Conservation (phyloP, 2,113 vertebrate genomes). For the Xiphias gladius region DNA sequence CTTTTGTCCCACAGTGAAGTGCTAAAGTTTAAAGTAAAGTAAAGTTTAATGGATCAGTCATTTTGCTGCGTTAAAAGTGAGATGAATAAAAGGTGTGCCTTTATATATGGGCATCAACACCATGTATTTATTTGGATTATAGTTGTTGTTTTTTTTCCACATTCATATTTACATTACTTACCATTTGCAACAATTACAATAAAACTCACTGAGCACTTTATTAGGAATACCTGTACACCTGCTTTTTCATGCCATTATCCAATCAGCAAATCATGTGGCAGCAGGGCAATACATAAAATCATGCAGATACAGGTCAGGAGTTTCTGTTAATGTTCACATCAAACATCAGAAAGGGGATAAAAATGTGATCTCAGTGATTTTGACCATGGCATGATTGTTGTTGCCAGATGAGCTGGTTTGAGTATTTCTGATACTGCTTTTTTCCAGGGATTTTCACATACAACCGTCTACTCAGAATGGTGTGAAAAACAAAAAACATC, state of each 20-base stretch:
- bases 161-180: not conserved
- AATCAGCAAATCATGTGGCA: not conserved
- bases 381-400: not conserved
- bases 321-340: not conserved
- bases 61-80: not conserved
- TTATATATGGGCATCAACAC: not conserved
- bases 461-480: not conserved
- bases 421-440: not conserved
- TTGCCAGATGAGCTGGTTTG: not conserved
- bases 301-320: not conserved
- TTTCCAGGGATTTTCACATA: not conserved
- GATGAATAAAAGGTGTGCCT: not conserved
- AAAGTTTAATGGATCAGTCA: too few species aligned
- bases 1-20: conserved; percentile 22
- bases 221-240: not conserved
- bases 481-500: not conserved
- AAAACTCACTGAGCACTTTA: not conserved
- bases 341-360: not conserved
- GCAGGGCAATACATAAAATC: not conserved
- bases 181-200: not conserved
- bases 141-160: not conserved
- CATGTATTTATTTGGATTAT: not conserved
- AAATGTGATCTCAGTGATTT: not conserved
- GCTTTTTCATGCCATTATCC: not conserved
- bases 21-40: too few species aligned